A percentile compares a stretch with the other conserved stretches of the same genome.
These are phyloP conservation scores for Loxodonta africana DNA, from an alignment of 2,113 vertebrate genomes.

Conservation along the genomic window DNA sequence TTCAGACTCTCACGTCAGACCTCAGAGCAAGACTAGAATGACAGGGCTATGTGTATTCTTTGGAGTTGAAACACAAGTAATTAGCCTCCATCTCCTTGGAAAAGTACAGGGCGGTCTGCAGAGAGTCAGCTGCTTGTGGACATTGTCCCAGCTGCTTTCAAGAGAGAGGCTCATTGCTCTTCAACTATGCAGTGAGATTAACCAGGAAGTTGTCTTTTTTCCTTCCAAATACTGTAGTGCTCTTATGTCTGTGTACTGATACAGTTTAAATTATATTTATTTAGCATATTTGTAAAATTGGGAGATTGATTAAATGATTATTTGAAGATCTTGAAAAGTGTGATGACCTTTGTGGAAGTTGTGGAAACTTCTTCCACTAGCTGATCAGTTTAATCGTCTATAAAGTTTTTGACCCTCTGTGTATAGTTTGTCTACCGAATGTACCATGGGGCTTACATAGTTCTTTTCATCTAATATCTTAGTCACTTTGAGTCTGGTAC, in stretches of 20 bases:
- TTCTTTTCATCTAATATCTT: background rate
- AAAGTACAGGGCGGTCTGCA: background rate
- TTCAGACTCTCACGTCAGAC: constrained; percentile 28
- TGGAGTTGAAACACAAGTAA: background rate
- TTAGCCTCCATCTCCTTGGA: constrained; percentile 52
- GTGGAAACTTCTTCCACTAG: constrained; percentile 32
- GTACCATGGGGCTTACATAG: background rate
- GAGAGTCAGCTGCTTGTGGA: constrained; percentile 15
- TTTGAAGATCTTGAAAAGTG: constrained; percentile 42
- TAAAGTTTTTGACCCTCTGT: background rate
- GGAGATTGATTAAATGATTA: constrained; percentile 32
- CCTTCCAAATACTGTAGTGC: background rate
- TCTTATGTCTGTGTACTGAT: background rate
- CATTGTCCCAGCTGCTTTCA: constrained; percentile 22
- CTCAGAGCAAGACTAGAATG: constrained; percentile 35
- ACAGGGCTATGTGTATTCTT: background rate
- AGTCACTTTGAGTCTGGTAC: background rate
- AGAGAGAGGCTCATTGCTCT: background rate
- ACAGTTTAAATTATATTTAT: constrained; percentile 39
- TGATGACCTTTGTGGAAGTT: constrained; percentile 7
- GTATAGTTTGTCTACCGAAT: constrained; percentile 11
- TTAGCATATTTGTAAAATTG: constrained; percentile 32
- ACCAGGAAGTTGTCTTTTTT: background rate
- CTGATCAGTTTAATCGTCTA: constrained; percentile 12
- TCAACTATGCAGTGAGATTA: constrained; percentile 24